Base-by-base conservation (phyloP, 2,888 invertebrate species). In the Elysia crispata region DNA sequence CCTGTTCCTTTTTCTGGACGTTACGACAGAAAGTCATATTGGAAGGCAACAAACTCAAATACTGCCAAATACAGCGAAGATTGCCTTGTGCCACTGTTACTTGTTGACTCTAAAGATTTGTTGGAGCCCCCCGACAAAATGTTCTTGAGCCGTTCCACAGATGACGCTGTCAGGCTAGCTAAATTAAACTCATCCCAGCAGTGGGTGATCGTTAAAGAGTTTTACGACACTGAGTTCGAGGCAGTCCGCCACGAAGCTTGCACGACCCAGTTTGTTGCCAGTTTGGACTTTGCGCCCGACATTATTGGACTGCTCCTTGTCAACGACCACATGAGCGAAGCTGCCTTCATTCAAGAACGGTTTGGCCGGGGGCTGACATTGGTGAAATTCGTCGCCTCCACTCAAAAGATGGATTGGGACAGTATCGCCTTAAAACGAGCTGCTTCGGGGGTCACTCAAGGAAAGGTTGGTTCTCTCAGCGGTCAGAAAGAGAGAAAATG, bases 131-230 rank as follows among this genome's bases (percentile, higher is more conserved):
- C 25, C 0, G 25, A 66, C 23, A 49, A 64, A 50, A 28, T 1
- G 1, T 66, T 50, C 41, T 11, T 64, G 15, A 30, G 41, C 6
- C 30, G 20, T 3, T 1, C 1, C 13, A 0, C 25, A 25, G 11
- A 3, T 3, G 31, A 66, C 50, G 50, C 64, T n/a, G 64, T 79
- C 33, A 72, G 79, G 15, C 30, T 79, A 28, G 57, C 66, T 8
- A 15, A 28, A 23, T 66, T 79, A 0, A 54, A 30, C 41, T 28
- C 54, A 6, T 30, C 25, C 30, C 69, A 73, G 13, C n/a, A 66
- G 49, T 13, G 31, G 13, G 79, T 79, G 33, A n/a, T 79, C 13
- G 66, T 79, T 0, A 79, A 79, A 28, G 73, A 79, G 11, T 79
- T 79, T 54, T 73, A 73, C n/a, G 20, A 33, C 20, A 23, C 41